Conservation (phyloP, 2,797 vertebrate genomes). For the Lagorchestes hirsutus region DNA sequence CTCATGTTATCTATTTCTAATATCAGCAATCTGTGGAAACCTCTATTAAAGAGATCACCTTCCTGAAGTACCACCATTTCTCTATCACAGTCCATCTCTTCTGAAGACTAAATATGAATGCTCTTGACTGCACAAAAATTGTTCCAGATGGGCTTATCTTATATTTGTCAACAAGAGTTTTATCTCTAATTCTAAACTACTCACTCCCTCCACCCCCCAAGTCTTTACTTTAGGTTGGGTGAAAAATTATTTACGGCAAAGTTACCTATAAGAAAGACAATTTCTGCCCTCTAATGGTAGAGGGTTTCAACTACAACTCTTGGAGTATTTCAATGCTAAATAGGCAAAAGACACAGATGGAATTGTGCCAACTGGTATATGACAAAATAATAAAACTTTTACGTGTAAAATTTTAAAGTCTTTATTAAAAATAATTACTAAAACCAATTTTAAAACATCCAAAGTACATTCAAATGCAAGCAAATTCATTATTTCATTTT, state of each 20-base stretch:
- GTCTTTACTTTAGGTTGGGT: neutral
- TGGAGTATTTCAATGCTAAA: constrained; percentile 27
- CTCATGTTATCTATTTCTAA: neutral
- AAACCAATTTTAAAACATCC: neutral
- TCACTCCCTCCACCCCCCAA: neutral
- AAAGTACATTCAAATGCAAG: neutral
- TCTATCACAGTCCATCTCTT: neutral
- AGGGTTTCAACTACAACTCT: constrained; percentile 48
- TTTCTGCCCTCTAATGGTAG: constrained; percentile 81
- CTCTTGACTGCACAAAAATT: rapidly evolving
- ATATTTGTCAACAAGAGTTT: neutral
- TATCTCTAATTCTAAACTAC: neutral
- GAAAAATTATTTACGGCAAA: constrained; percentile 26
- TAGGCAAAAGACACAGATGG: neutral
- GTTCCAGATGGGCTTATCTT: rapidly evolving
- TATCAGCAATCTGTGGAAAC: neutral
- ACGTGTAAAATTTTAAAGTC: neutral
- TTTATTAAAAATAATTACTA: neutral
- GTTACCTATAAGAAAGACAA: neutral
- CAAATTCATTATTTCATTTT: constrained; percentile 3
- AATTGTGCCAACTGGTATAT: constrained; percentile 49
- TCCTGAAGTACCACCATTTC: neutral
- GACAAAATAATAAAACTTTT: neutral
- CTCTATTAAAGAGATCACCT: neutral
- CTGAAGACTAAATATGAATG: rapidly evolving